A percentile compares a stretch with the other conserved stretches of the same genome.
Conservation (phyloP, 2,888 invertebrate genomes). For the Nowickia ferox region DNA sequence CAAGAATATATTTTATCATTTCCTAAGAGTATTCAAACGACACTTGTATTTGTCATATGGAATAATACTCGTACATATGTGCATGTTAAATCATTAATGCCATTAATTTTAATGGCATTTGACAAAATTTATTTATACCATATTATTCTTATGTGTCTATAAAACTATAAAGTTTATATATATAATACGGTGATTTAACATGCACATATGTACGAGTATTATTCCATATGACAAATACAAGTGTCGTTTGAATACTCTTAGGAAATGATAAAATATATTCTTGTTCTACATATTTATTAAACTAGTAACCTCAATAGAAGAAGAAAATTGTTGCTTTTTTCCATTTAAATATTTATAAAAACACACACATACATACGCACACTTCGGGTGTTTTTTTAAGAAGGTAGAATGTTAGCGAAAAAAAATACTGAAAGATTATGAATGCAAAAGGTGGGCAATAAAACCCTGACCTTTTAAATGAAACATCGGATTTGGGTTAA, state of each 20-base stretch:
- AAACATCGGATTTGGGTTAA: too few species aligned
- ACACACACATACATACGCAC: not conserved
- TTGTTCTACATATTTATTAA: slow-evolving; percentile 24
- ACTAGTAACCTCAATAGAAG: slow-evolving; percentile 17
- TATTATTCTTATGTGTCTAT: too few species aligned
- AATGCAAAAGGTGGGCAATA: too few species aligned
- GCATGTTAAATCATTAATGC: too few species aligned
- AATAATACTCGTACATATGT: too few species aligned
- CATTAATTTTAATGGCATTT: too few species aligned
- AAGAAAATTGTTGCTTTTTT: slow-evolving; percentile 50
- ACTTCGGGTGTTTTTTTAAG: not conserved
- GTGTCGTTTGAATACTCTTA: not conserved
- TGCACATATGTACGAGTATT: not conserved
- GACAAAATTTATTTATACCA: too few species aligned
- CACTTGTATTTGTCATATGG: not conserved
- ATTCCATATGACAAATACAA: not conserved
- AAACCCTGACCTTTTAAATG: too few species aligned
- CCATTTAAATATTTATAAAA: not conserved
- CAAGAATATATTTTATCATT: slow-evolving; percentile 23
- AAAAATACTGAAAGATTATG: not conserved
- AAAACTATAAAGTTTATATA: too few species aligned
- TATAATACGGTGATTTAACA: too few species aligned
- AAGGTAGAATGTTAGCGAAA: not conserved
- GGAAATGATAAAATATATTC: slow-evolving; percentile 24
- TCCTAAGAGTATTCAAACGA: not conserved